phyloP scores from a whole-genome alignment of 2,888 invertebrate species.

The Arctia plantaginis region DNA sequence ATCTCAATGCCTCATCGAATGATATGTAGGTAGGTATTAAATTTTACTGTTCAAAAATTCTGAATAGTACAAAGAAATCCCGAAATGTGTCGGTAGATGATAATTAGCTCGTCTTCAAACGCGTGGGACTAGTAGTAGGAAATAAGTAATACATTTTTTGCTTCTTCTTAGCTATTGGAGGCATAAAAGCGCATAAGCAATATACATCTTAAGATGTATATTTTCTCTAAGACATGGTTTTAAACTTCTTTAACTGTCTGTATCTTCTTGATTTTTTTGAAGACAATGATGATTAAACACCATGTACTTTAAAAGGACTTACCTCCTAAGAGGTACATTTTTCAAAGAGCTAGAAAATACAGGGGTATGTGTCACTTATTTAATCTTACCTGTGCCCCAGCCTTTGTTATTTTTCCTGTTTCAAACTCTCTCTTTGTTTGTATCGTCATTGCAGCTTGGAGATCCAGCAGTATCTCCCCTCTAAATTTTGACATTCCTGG shows the following conservation, averaged over 20 bases:
- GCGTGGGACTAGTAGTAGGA: too few species aligned
- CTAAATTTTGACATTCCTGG: constrained; percentile 89
- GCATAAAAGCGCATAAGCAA: too few species aligned
- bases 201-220: too few species aligned
- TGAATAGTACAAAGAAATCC: too few species aligned
- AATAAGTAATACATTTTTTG: too few species aligned
- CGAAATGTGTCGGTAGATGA: too few species aligned
- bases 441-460: constrained; percentile 88
- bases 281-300: background rate
- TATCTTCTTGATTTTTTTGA: background rate
- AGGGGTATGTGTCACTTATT: too few species aligned
- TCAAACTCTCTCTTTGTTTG: constrained; percentile 86
- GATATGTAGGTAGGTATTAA: too few species aligned
- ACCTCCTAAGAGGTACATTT: background rate
- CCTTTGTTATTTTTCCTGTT: constrained; percentile 82
- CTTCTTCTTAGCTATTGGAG: too few species aligned
- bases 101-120: too few species aligned
- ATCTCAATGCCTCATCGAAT: too few species aligned
- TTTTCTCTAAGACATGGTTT: background rate
- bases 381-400: constrained; percentile 81
- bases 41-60: too few species aligned
- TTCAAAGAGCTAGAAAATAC: background rate
- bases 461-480: constrained; percentile 88
- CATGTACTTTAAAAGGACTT: background rate
- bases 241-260: background rate